Evolutionary conservation across 1,140 invertebrate species (phyloP), one percentile per base, ranked within the genome.

Genomic region (Drosophila novamexicana): DNA sequence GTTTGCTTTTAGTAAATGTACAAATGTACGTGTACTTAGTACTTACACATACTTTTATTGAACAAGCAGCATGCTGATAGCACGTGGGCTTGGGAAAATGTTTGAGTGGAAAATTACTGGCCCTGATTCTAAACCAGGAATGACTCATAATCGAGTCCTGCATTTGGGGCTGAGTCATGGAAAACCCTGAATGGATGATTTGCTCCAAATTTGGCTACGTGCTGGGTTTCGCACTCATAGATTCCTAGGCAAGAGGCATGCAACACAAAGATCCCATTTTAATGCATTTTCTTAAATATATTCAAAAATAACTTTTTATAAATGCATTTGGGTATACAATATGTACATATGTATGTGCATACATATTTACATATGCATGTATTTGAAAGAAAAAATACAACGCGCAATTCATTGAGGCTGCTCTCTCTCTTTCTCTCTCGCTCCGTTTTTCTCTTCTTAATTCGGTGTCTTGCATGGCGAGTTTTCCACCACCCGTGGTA

Each of bases 401-500:
- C 49, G 65, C 66, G 71, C 71, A 69, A 45, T 57, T 50, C 29
- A 58, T 67, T 52, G 65, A 34, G 29, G 1, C 12, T 7, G 12
- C 49, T 29, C 37, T 56, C 10, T 40, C 18, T 39, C 29, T 47
- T 14, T 80, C 52, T 37, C 47, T 49, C 22, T 49, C 47, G 22
- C 44, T 16, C 16, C 10, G 3, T 22, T 45, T 18, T 37, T 42
- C 47, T 66, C 53, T 68, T 73, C 47, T 73, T 74, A 37, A 58
- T 47, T 71, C 62, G 61, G 73, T 42, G 74, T 66, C 49, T 84
- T 66, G 18, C 63, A 47, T 36, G 39, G 18, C 66, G 34, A 75
- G 72, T 66, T 78, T 65, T 57, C 77, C 67, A 79, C 73, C 68
- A 76, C 67, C 62, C 62, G 61, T 36, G 29, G 50, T 29, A 40